phyloP scores from a whole-genome alignment of 2,797 vertebrate species.

The Zenarchopterus dispar region DNA sequence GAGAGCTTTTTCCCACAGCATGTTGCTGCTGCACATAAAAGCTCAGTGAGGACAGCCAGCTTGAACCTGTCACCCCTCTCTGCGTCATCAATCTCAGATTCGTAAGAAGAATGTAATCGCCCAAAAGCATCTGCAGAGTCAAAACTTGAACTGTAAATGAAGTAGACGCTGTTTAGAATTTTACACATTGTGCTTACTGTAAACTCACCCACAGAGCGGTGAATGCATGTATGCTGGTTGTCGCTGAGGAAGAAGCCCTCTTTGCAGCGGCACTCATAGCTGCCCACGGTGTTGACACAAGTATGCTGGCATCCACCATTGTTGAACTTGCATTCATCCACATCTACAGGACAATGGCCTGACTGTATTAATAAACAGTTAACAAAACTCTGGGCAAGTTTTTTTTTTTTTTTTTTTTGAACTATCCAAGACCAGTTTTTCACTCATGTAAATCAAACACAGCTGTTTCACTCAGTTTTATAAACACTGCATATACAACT shows the following conservation, averaged over 20 bases:
- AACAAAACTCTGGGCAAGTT: slow-evolving; percentile 24
- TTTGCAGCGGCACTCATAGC: slow-evolving; percentile 95
- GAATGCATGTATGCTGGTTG: slow-evolving; percentile 99
- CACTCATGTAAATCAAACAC: slow-evolving; percentile 14
- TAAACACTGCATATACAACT: slow-evolving; percentile 27
- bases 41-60: slow-evolving; percentile 64
- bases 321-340: slow-evolving; percentile 94
- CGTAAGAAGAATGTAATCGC: slow-evolving; percentile 71
- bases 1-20: slow-evolving; percentile 86
- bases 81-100: slow-evolving; percentile 74
- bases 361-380: slow-evolving; percentile 24
- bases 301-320: slow-evolving; percentile 96
- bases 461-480: slow-evolving; percentile 12
- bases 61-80: slow-evolving; percentile 81
- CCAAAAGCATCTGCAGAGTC: slow-evolving; percentile 27
- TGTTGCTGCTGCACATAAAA: slow-evolving; percentile 63
- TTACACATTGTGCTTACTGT: slow-evolving; percentile 1
- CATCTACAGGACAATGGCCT: slow-evolving; percentile 80
- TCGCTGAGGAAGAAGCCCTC: slow-evolving; percentile 97
- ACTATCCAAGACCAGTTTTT: slow-evolving; percentile 12
- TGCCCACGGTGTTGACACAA: slow-evolving; percentile 95
- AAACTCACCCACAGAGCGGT: slow-evolving; percentile 92
- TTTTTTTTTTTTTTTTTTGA: slow-evolving; percentile 18
- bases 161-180: background rate
- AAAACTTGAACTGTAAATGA: background rate